phyloP scores from a whole-genome alignment of 2,797 vertebrate species.

The Pseudocheirus occidentalis region DNA sequence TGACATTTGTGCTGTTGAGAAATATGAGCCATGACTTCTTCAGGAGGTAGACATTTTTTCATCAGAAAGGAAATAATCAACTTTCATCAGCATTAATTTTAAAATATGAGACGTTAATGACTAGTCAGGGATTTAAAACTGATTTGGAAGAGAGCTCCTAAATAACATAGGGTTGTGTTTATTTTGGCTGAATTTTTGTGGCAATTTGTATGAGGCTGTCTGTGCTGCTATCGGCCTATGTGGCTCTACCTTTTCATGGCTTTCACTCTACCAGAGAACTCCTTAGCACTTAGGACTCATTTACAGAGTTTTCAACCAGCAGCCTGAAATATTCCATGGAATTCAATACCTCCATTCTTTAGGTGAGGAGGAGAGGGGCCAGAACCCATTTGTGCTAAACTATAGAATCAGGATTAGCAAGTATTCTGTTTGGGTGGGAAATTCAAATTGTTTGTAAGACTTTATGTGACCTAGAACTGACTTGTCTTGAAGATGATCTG shows the following conservation, averaged over 20 bases:
- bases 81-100: not conserved
- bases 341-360: not conserved
- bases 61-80: constrained; percentile 4
- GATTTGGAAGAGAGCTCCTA: not conserved
- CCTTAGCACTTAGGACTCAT: not conserved
- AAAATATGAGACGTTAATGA: constrained; percentile 2
- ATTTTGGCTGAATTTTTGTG: not conserved
- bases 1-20: not conserved
- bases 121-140: not conserved
- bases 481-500: not conserved
- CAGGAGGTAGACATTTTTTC: not conserved
- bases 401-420: not conserved
- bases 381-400: not conserved
- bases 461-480: not conserved
- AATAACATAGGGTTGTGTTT: not conserved
- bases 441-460: not conserved
- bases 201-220: not conserved
- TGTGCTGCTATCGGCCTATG: not conserved
- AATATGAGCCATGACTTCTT: not conserved
- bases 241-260: not conserved
- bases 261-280: not conserved
- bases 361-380: not conserved
- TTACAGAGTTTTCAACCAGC: not conserved
- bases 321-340: not conserved
- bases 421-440: not conserved